Percentiles rank a stretch among this genome's conserved stretches.
Evolutionary conservation across 2,888 invertebrate species (phyloP).

Genomic region (Eugnorisma glareosa): DNA sequence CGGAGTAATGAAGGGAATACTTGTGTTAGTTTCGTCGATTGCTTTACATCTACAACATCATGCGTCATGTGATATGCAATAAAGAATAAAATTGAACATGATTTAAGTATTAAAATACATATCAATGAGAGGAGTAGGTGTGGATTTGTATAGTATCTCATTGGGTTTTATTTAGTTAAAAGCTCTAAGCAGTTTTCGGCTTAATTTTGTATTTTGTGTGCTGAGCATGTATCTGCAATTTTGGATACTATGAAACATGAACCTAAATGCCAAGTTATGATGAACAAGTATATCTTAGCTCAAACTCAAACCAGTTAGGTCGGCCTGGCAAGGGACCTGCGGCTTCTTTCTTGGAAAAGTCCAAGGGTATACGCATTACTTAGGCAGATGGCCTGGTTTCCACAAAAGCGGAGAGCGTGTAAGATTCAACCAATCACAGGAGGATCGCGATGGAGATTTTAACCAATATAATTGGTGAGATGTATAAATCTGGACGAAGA

Average conservation of each 20-base stretch:
- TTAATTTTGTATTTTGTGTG: background rate
- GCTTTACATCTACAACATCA: background rate
- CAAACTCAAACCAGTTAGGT: background rate
- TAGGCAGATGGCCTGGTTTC: background rate
- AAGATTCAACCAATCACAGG: background rate
- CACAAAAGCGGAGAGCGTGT: background rate
- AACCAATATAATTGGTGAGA: background rate
- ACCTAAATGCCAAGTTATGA: background rate
- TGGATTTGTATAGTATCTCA: background rate
- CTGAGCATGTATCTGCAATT: background rate
- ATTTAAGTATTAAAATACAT: background rate
- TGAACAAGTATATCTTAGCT: background rate
- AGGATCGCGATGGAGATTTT: background rate
- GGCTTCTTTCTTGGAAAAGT: background rate
- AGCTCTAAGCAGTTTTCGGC: background rate
- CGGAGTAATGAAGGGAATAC: conserved; percentile 81
- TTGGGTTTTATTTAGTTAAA: background rate
- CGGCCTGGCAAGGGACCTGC: background rate
- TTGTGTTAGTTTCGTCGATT: background rate
- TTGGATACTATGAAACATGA: background rate
- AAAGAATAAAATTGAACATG: background rate
- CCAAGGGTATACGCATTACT: conserved; percentile 2
- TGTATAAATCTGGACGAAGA: background rate
- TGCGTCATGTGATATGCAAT: background rate
- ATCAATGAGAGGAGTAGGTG: background rate